These are phyloP conservation scores for Hycleus cichorii DNA, from an alignment of 1,140 invertebrate genomes.

Conservation along the genomic window DNA sequence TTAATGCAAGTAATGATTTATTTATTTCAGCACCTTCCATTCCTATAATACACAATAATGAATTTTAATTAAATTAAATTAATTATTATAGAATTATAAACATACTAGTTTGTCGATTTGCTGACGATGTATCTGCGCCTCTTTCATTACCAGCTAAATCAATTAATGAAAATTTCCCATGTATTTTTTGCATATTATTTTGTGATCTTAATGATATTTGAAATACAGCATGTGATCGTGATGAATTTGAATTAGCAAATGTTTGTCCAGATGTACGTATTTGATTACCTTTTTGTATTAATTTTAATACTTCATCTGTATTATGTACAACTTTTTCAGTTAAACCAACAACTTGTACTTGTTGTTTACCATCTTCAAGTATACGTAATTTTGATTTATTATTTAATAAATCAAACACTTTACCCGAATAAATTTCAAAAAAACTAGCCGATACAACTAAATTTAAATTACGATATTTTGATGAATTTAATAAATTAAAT, in stretches of 20 bases:
- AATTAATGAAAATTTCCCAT: conserved; percentile 73
- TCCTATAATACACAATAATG: conserved; percentile 34
- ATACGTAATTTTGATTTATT: conserved; percentile 90
- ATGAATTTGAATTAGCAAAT: conserved; percentile 78
- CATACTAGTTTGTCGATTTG: conserved; percentile 61
- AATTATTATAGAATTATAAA: neutral
- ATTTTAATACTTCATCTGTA: conserved; percentile 70
- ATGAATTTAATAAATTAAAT: conserved; percentile 46
- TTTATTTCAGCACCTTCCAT: conserved; percentile 79
- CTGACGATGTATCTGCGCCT: conserved; percentile 65
- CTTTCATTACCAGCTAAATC: conserved; percentile 73
- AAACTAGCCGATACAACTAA: conserved; percentile 71
- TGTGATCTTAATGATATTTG: conserved; percentile 56
- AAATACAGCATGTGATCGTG: conserved; percentile 84
- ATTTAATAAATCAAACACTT: conserved; percentile 91
- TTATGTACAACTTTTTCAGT: conserved; percentile 65
- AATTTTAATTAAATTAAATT: no score
- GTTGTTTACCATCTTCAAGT: conserved; percentile 72
- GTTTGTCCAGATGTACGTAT: conserved; percentile 74
- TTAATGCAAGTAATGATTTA: conserved; percentile 67
- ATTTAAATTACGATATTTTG: conserved; percentile 53
- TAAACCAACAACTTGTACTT: conserved; percentile 75
- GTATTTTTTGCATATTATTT: conserved; percentile 41
- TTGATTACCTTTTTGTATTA: conserved; percentile 66
- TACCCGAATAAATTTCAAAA: conserved; percentile 87